Evolutionary conservation across 2,797 vertebrate genomes (phyloP), one percentile per base, ranked within the genome.

Genomic region (Sebastes nivosus): DNA sequence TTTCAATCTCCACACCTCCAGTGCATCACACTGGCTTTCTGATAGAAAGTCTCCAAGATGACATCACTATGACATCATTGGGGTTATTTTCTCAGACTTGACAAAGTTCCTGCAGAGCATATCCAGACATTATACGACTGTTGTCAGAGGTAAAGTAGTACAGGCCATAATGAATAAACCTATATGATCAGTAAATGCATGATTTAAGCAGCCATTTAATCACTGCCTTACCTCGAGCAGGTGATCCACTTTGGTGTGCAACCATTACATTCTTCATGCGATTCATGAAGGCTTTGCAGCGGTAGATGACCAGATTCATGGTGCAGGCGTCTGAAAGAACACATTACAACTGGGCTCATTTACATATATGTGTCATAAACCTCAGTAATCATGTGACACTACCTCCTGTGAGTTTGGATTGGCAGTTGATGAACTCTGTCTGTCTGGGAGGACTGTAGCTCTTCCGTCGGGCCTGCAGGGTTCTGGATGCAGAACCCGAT

Each of bases 361-460:
- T 8, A 55, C 36, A 38, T 13, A 34, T 11, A 52, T 24, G 5
- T 11, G 27, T 46, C 5, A 22, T 3, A 18, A 50, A 67, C 2
- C 3, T 42, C 4, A 27, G 0, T 18, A 11, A 70, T 30, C 8
- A 29, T n/a, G 13, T 6, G 10, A 20, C 60, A 50, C 93, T 91
- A 99, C 98, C 98, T 95, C 95, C 94, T 85, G 97, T 96, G 64
- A 98, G 96, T 95, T 97, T 98, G 88, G 97, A 95, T 6, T 98
- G 97, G 91, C 98, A 99, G 95, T 99, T 99, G 78, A 98, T 95
- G 88, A 99, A 99, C 87, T 97, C 97, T 1, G 97, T 95, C 80
- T 95, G 96, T 88, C 90, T 96, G 77, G 86, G 87, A 32, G 80
- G 82, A 27, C 71, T 46, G 1, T 67, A 54, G 79, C 91, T 90